Conservation (phyloP, 2,888 invertebrate genomes). For the Apodemia arnacis region DNA sequence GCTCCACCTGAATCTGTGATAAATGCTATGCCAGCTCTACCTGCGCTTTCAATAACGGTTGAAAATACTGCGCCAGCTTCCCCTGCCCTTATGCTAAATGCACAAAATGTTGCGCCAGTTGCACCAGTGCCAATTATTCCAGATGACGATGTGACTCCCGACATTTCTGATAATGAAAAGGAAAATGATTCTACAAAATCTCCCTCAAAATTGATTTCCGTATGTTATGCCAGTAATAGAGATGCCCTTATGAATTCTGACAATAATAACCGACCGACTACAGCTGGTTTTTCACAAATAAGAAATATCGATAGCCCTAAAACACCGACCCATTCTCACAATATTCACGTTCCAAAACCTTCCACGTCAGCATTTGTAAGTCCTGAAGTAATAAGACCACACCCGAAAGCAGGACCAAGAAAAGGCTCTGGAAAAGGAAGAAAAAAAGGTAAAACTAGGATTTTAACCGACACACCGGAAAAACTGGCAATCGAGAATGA, state of each 20-base stretch:
- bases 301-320: constrained; percentile 4
- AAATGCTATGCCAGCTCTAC: no score
- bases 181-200: constrained; percentile 12
- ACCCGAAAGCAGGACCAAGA: constrained; percentile 37
- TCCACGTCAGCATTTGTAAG: constrained; percentile 50
- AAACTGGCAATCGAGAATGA: constrained; percentile 42
- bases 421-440: constrained; percentile 52
- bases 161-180: constrained; percentile 26
- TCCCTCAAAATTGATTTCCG: constrained; percentile 2
- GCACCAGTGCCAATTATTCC: neutral
- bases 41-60: neutral
- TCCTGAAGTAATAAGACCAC: constrained; percentile 69
- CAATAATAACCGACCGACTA: constrained; percentile 15
- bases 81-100: constrained; percentile 1
- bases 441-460: constrained; percentile 73
- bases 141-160: constrained; percentile 27
- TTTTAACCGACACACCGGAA: constrained; percentile 81
- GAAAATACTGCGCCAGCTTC: constrained; percentile 5
- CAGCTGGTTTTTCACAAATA: constrained; percentile 2
- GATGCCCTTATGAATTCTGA: constrained; percentile 25
- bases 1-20: no score
- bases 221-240: constrained; percentile 26
- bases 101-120: constrained; percentile 12
- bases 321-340: neutral
- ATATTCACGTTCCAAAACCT: constrained; percentile 18